Percentiles rank a stretch among this genome's conserved stretches.
phyloP scores from a whole-genome alignment of 2,888 invertebrate species.

The Hydriomena furcata region DNA sequence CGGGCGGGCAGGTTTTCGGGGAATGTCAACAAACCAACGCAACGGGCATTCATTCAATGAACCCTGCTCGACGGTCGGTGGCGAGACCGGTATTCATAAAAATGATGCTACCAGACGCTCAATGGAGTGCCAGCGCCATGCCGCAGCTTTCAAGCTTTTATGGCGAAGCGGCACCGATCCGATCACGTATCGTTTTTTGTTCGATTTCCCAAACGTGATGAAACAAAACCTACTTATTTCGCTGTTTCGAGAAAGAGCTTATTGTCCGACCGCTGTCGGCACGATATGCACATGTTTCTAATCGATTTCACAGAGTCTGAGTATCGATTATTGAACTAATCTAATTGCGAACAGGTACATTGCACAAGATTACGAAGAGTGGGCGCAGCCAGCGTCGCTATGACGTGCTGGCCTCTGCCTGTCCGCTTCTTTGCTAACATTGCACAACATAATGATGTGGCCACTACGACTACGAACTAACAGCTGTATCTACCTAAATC shows the following conservation, averaged over 20 bases:
- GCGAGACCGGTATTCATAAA: constrained; percentile 78
- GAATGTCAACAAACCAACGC: constrained; percentile 81
- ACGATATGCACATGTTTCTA: constrained; percentile 48
- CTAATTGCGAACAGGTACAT: constrained; percentile 52
- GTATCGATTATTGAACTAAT: constrained; percentile 48
- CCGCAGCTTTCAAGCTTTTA: constrained; percentile 51
- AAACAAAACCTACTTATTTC: constrained; percentile 49
- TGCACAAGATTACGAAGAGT: constrained; percentile 65
- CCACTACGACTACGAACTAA: not conserved
- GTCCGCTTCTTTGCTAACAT: constrained; percentile 35
- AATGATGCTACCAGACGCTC: constrained; percentile 73
- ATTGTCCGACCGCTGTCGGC: constrained; percentile 47
- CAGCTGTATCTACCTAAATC: not conserved
- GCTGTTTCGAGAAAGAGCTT: constrained; percentile 45
- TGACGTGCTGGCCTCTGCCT: constrained; percentile 40
- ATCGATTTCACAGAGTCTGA: constrained; percentile 54
- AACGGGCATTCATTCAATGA: constrained; percentile 78
- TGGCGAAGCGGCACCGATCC: constrained; percentile 47
- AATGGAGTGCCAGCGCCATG: constrained; percentile 60
- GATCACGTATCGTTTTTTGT: constrained; percentile 60
- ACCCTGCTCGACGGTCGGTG: constrained; percentile 62
- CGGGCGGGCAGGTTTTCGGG: constrained; percentile 82
- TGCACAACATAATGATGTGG: constrained; percentile 46
- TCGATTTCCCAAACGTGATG: constrained; percentile 54
- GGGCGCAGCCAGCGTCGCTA: constrained; percentile 40